Evolutionary conservation across 2,797 vertebrate species (phyloP).

Genomic region (Thalassophryne amazonica): DNA sequence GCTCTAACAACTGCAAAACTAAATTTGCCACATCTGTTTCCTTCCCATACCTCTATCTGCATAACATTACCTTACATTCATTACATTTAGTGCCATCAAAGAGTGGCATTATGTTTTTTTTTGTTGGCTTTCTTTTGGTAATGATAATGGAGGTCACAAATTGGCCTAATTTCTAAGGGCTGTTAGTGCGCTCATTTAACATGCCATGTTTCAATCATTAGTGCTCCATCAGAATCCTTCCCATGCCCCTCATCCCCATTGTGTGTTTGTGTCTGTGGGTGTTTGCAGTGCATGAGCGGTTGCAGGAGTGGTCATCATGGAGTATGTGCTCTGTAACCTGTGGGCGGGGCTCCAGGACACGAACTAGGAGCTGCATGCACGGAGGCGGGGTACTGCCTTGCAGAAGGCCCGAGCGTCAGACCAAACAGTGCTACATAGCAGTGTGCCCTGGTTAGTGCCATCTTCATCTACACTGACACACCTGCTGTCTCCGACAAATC

Average conservation of each 20-base stretch:
- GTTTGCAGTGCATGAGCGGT: slow-evolving; percentile 90
- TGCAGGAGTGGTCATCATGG: slow-evolving; percentile 94
- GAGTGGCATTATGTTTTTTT: slow-evolving; percentile 21
- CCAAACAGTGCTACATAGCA: slow-evolving; percentile 93
- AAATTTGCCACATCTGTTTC: slow-evolving; percentile 26
- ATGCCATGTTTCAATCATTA: slow-evolving; percentile 54
- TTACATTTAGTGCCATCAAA: slow-evolving; percentile 24
- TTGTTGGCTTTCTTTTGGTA: slow-evolving; percentile 10
- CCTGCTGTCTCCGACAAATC: no score
- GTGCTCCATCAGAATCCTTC: slow-evolving; percentile 24
- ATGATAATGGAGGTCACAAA: slow-evolving; percentile 23
- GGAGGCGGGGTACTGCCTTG: slow-evolving; percentile 82
- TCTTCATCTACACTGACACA: slow-evolving; percentile 53
- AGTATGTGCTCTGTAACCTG: slow-evolving; percentile 96
- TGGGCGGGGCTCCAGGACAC: slow-evolving; percentile 89
- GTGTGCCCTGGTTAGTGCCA: slow-evolving; percentile 92
- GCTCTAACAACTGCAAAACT: slow-evolving; percentile 6
- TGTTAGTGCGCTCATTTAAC: slow-evolving; percentile 53
- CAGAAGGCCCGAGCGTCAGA: slow-evolving; percentile 85
- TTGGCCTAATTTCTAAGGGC: slow-evolving; percentile 28
- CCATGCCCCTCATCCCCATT: slow-evolving; percentile 55
- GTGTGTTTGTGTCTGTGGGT: slow-evolving; percentile 65
- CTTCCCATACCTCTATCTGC: slow-evolving; percentile 25
- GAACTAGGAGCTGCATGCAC: slow-evolving; percentile 87
- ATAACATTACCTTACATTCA: slow-evolving; percentile 50